Conservation (phyloP, 2,888 invertebrate genomes). For the Caenorhabditis sp. region DNA sequence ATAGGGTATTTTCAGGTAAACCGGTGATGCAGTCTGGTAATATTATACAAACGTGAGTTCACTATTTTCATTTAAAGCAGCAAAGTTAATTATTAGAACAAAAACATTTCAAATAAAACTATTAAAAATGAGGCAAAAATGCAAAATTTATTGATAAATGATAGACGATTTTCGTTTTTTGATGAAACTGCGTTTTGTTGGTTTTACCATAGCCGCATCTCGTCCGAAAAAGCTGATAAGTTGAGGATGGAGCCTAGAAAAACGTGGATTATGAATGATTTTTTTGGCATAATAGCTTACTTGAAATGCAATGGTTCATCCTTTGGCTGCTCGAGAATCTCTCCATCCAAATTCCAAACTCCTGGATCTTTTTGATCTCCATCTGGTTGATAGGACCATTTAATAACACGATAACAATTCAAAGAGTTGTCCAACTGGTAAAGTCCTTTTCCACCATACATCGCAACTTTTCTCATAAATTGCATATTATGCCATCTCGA, state of each 20-base stretch:
- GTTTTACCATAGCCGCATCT: conserved; percentile 64
- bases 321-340: conserved; percentile 66
- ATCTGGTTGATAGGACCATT: conserved; percentile 67
- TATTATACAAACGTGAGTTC: background rate
- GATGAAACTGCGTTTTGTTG: conserved; percentile 57
- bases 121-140: background rate
- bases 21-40: background rate
- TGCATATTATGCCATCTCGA: conserved; percentile 65
- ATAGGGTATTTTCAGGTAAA: background rate
- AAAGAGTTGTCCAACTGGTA: conserved; percentile 53
- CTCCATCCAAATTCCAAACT: conserved; percentile 69
- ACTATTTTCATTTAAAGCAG: background rate
- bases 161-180: conserved; percentile 58
- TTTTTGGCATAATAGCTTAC: no score
- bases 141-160: conserved; percentile 46
- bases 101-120: background rate
- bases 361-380: conserved; percentile 56
- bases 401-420: conserved; percentile 63
- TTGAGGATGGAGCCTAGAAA: conserved; percentile 62
- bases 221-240: conserved; percentile 68
- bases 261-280: background rate
- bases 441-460: conserved; percentile 68
- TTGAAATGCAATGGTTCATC: conserved; percentile 64
- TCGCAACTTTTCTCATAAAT: conserved; percentile 68
- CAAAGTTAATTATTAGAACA: background rate